Evolutionary conservation across 1,140 invertebrate genomes (phyloP), one percentile per base, ranked within the genome.

Genomic region (Panagrolaimus sp.): DNA sequence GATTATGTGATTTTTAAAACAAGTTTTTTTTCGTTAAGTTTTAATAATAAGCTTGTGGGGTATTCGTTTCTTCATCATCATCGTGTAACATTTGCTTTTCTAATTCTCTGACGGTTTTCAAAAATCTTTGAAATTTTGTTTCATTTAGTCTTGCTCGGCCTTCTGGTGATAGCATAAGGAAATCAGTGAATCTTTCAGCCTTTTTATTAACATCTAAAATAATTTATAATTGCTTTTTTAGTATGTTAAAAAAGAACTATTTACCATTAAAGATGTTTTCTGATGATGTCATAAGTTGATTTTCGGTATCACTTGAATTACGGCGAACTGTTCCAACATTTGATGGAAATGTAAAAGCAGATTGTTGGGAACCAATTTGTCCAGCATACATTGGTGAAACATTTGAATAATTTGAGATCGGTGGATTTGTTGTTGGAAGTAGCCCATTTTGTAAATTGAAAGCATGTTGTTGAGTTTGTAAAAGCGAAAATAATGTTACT

Each of bases 111-210:
- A 78, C 76, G 31, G 74, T 79, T 27, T 48, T 38, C 38, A 78
- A 64, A 66, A 78, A 78, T 42, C 69, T 80, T 47, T 69, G 76
- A 51, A 75, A 78, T 8, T 74, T 64, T 42, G 79, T 72, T 43
- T 79, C 74, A 45, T 44, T 64, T 42, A 75, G 43, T 51, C 76
- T 67, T 42, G 66, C 61, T 25, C 42, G 46, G 20, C 72, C 77
- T 20, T 76, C 77, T 25, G 76, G 46, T 8, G 72, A 46, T 43
- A 78, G 61, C 51, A 65, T 66, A 38, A 78, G 48, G 45, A 67
- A 80, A 23, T 78, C 65, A 27, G 78, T 81, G 43, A 78, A 61
- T 8, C 51, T 72, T 14, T 67, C 38, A 9, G 70, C 42, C 44
- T 72, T 48, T 43, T 68, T 68, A 13, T 45, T 25, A 8, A 68